These are phyloP conservation scores for Notarius quadriscutis DNA, from an alignment of 2,113 vertebrate genomes.

Conservation along the genomic window DNA sequence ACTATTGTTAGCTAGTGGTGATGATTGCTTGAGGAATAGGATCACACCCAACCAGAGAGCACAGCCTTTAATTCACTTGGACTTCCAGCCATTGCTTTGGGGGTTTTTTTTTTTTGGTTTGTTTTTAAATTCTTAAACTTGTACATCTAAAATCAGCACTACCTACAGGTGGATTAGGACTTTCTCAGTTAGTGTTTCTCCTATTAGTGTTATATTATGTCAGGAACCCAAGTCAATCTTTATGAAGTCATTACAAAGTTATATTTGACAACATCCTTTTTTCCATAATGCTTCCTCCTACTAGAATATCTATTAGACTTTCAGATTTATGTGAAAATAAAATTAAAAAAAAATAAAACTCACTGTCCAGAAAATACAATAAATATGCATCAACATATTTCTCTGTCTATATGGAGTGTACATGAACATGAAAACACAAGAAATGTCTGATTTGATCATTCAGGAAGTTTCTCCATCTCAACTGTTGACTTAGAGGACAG, in stretches of 20 bases:
- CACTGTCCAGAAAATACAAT: not conserved
- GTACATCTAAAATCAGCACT: not conserved
- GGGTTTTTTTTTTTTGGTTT: no score
- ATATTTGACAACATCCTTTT: not conserved
- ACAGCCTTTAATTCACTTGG: not conserved
- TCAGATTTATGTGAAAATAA: not conserved
- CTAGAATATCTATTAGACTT: not conserved
- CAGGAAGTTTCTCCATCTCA: slow-evolving; percentile 35
- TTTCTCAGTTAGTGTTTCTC: not conserved
- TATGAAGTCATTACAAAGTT: not conserved
- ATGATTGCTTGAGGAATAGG: not conserved
- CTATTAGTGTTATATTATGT: not conserved
- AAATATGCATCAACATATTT: not conserved
- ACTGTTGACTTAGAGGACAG: not conserved
- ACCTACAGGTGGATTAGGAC: not conserved
- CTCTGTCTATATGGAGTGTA: not conserved
- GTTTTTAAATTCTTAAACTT: not conserved
- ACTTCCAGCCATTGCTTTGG: not conserved
- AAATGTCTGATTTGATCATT: not conserved
- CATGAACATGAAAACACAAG: not conserved
- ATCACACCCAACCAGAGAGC: not conserved
- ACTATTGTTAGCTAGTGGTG: no score
- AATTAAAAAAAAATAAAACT: not conserved
- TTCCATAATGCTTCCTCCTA: not conserved
- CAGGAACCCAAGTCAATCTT: not conserved